Conservation (phyloP, 2,797 vertebrate species). For the Morus bassanus region DNA sequence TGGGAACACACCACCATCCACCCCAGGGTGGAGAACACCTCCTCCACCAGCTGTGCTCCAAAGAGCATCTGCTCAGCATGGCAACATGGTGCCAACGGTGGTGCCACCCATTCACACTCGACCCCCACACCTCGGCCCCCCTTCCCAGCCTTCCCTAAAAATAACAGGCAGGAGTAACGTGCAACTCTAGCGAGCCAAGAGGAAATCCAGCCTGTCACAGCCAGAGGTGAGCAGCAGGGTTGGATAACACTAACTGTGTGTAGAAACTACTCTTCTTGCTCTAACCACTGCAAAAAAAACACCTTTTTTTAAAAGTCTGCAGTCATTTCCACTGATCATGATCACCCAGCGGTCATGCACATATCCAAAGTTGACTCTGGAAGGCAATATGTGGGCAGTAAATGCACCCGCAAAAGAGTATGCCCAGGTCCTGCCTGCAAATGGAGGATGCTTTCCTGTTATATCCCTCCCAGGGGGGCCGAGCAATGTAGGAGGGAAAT, state of each 20-base stretch:
- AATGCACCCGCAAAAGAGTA: background rate
- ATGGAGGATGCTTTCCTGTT: background rate
- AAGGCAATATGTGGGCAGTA: background rate
- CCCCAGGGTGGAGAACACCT: background rate
- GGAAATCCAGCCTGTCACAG: background rate
- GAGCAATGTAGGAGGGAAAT: background rate
- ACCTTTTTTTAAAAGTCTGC: background rate
- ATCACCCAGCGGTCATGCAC: background rate
- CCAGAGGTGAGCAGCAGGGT: background rate
- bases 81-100: background rate
- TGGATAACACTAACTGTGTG: background rate
- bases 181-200: background rate
- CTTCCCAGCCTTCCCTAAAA: background rate
- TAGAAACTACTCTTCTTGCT: background rate
- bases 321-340: background rate
- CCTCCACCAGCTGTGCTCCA: background rate
- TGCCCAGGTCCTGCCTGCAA: background rate
- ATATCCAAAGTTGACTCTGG: background rate
- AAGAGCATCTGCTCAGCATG: background rate
- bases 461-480: background rate
- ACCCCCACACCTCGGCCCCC: accelerated
- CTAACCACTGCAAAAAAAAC: background rate
- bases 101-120: background rate
- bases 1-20: background rate
- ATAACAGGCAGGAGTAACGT: background rate